Evolutionary conservation across 2,113 vertebrate genomes (phyloP).

Genomic region (Tachycineta bicolor): DNA sequence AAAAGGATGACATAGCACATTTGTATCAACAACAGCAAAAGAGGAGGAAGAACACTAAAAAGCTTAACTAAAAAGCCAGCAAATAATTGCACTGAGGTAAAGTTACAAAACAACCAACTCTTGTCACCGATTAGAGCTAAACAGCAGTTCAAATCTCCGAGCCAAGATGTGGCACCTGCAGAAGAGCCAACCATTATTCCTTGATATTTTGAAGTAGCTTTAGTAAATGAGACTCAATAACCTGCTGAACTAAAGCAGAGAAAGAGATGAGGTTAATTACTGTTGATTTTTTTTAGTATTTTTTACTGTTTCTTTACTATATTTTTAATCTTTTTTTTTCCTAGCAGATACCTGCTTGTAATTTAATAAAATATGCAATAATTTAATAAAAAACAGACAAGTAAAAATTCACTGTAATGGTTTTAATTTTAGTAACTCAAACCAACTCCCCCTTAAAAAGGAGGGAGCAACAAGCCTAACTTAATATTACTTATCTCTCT

Average conservation of each 20-base stretch:
- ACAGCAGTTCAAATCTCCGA: slow-evolving; percentile 6
- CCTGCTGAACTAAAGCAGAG: slow-evolving; percentile 90
- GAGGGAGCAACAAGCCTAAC: too few species aligned
- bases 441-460: too few species aligned
- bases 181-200: slow-evolving; percentile 74
- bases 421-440: too few species aligned
- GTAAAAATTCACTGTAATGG: background rate
- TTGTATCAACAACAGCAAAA: slow-evolving; percentile 43
- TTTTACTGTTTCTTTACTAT: too few species aligned
- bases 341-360: background rate
- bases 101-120: slow-evolving; percentile 44
- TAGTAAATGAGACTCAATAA: slow-evolving; percentile 93
- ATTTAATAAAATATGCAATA: background rate
- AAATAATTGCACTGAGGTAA: slow-evolving; percentile 58
- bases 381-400: background rate
- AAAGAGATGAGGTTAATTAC: background rate
- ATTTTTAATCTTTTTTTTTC: background rate
- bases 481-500: too few species aligned
- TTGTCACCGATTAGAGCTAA: background rate
- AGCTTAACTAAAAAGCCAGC: slow-evolving; percentile 45
- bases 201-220: slow-evolving; percentile 92
- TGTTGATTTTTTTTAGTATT: background rate
- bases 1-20: slow-evolving; percentile 5
- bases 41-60: slow-evolving; percentile 50
- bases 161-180: background rate